Conservation (phyloP, 1,140 invertebrate species). For the Brachionus rubens region DNA sequence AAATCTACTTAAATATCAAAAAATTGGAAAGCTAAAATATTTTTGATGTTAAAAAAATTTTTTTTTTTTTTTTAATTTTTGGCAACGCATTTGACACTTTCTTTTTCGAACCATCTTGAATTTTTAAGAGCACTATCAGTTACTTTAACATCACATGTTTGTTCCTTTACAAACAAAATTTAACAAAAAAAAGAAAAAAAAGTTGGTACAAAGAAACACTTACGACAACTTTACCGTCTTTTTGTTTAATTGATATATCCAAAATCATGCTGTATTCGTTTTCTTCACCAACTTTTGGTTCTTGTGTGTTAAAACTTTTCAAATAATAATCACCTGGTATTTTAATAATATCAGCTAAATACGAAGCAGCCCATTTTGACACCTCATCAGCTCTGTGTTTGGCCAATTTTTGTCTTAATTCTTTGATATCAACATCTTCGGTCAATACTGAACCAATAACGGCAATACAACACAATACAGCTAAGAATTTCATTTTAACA, state of each 20-base stretch:
- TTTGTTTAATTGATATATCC: constrained; percentile 31
- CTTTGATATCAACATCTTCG: constrained; percentile 2
- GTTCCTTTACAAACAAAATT: not conserved
- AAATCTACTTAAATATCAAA: not conserved
- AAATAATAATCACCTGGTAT: constrained; percentile 18
- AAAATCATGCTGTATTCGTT: constrained; percentile 20
- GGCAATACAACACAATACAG: not conserved
- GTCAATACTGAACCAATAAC: not conserved
- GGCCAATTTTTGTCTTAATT: not conserved
- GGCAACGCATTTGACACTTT: constrained; percentile 14
- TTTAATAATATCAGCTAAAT: constrained; percentile 32
- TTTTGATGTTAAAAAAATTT: constrained; percentile 24
- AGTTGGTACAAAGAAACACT: not conserved
- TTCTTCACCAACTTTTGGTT: constrained; percentile 18
- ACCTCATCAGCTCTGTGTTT: constrained; percentile 29
- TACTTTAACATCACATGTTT: constrained; percentile 13
- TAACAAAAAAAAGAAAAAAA: not conserved
- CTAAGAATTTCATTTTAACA: constrained; percentile 34
- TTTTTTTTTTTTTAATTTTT: constrained; percentile 17
- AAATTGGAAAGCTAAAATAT: not conserved
- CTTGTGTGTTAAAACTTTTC: not conserved
- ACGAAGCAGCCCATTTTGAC: constrained; percentile 19
- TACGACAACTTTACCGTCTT: constrained; percentile 9
- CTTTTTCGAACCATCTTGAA: constrained; percentile 22
- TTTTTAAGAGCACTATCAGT: constrained; percentile 37